Base-by-base conservation (phyloP, 2,888 invertebrate species). In the Lochmaea crataegi region DNA sequence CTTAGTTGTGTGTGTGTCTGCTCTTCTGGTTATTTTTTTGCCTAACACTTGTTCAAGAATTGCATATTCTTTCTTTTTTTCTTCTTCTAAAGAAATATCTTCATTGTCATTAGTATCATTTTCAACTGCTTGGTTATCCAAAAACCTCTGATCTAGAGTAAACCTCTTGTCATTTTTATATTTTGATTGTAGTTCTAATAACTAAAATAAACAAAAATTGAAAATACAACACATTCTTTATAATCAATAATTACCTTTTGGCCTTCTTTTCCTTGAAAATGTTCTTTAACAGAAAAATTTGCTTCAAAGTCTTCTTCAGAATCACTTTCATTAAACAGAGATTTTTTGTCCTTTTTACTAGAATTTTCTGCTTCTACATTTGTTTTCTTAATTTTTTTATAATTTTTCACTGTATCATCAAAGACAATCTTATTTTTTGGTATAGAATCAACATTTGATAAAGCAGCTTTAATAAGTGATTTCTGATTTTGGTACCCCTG, bases 111-210 rank as follows among this genome's bases (percentile, higher is more conserved):
- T 80, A 66, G 81, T 77, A 12, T 77, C 81, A 0, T 81, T 80
- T 9, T 86, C 85, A 42, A 81, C 79, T 9, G 88, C 85, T 18
- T 89, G 88, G 64, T 90, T 89, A 65, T 93, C 92, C 65, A 91
- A 86, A 85, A 96, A 96, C 78, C 92, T 90, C 80, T 92, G 89
- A 86, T 94, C 93, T 82, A 96, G 88, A 77, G 88, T 87, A 87
- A 96, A 96, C 82, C 96, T 90, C 81, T 92, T 90, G 87, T 96
- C 96, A 84, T 92, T 90, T 84, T 92, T 93, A 86, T 90, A 92
- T 81, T 90, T 90, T 63, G 91, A 90, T 88, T 95, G 93, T 79
- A 95, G 88, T 86, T 92, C 90, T 84, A 94, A 88, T 80, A 93
- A 87, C 92, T 92, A 78, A 61, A 85, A 78, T 45, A 16, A n/a